Evolutionary conservation across 2,113 vertebrate species (phyloP).

Genomic region (Crocuta crocuta): DNA sequence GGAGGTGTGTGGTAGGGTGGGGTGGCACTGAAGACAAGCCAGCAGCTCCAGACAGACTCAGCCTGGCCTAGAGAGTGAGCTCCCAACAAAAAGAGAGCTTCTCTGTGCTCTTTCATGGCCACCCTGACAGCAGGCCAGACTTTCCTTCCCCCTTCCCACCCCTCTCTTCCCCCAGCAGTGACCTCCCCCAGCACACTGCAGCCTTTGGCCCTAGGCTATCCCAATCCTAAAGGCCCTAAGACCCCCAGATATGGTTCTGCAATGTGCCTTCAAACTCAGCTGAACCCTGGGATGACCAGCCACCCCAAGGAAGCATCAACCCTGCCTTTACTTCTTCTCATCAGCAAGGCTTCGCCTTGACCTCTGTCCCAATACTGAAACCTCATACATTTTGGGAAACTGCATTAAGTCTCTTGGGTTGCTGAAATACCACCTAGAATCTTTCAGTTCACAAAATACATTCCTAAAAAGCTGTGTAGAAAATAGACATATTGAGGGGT

Average conservation of each 20-base stretch:
- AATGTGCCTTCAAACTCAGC: background rate
- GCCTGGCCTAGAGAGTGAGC: background rate
- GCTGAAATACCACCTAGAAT: background rate
- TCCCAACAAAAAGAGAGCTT: background rate
- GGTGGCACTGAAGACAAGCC: background rate
- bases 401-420: background rate
- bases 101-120: background rate
- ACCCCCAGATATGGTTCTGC: background rate
- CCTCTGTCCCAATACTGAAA: background rate
- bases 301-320: background rate
- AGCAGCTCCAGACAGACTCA: background rate
- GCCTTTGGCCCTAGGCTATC: background rate
- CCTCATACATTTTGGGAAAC: background rate
- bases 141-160: background rate
- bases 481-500: background rate
- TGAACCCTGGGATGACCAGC: background rate
- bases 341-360: background rate
- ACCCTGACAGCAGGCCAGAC: background rate
- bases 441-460: background rate
- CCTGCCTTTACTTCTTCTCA: background rate
- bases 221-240: background rate
- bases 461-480: background rate
- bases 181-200: background rate
- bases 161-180: too few species aligned
- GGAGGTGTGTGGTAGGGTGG: accelerated